phyloP scores from a whole-genome alignment of 2,888 invertebrate species.

The Chaitophorus viminalis region DNA sequence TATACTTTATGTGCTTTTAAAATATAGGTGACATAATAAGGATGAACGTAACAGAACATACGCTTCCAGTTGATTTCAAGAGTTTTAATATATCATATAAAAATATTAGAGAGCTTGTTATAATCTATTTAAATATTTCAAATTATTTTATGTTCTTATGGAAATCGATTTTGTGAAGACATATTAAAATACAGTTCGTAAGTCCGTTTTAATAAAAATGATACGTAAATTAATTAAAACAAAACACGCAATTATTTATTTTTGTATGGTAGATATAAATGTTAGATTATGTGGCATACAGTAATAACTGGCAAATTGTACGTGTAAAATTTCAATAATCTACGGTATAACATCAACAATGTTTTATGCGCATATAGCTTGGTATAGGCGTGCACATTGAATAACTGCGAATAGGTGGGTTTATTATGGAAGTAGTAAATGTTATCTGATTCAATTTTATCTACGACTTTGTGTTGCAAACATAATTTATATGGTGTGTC shows the following conservation, averaged over 20 bases:
- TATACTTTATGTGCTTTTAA: too few species aligned
- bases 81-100: too few species aligned
- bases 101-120: neutral
- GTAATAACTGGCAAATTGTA: conserved; percentile 23
- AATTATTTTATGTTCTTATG: neutral
- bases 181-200: conserved; percentile 19
- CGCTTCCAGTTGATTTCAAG: too few species aligned
- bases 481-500: neutral
- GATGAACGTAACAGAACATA: too few species aligned
- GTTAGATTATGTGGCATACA: conserved; percentile 25
- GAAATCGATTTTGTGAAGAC: conserved; percentile 37
- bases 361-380: too few species aligned
- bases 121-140: neutral
- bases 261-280: conserved; percentile 20
- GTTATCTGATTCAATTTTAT: conserved; percentile 16
- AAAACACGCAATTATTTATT: conserved; percentile 51
- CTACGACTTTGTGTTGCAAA: neutral
- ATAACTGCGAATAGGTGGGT: neutral
- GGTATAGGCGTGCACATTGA: neutral
- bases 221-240: conserved; percentile 53
- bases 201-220: conserved; percentile 20
- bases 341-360: conserved; percentile 9
- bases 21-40: too few species aligned
- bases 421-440: conserved; percentile 4
- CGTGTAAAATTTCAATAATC: conserved; percentile 54